Evolutionary conservation across 2,888 invertebrate species (phyloP).

Genomic region (Digitonthophagus gazella): DNA sequence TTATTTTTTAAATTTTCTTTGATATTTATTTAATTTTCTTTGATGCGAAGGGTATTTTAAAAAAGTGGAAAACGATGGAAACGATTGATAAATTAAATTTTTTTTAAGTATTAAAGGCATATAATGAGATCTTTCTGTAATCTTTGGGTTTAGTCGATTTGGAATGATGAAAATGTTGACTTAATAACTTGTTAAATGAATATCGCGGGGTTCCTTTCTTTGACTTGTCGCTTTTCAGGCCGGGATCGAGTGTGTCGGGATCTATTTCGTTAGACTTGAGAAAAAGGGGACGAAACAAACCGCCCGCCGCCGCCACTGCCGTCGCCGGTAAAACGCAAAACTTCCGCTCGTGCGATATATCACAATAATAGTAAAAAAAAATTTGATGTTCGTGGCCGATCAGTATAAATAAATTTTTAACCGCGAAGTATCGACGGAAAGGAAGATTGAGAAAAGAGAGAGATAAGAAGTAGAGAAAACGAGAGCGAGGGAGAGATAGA

Average conservation of each 20-base stretch:
- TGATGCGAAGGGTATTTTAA: too few species aligned
- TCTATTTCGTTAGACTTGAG: neutral
- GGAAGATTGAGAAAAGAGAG: neutral
- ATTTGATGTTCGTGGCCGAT: neutral
- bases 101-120: too few species aligned
- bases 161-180: too few species aligned
- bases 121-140: neutral
- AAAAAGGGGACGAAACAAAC: neutral
- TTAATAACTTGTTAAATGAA: neutral
- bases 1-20: too few species aligned
- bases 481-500: conserved; percentile 7
- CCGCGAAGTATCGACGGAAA: neutral
- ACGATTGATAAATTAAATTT: too few species aligned
- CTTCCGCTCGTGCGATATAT: neutral
- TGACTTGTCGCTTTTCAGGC: conserved; percentile 10
- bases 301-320: neutral
- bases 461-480: too few species aligned
- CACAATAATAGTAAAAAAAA: neutral
- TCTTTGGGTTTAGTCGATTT: neutral
- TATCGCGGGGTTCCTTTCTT: neutral
- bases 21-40: too few species aligned
- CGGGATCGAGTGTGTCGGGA: conserved; percentile 2
- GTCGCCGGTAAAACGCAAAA: neutral
- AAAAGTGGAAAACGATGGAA: too few species aligned
- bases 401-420: neutral